Conservation (phyloP, 2,113 vertebrate species). For the Mobula hypostoma region DNA sequence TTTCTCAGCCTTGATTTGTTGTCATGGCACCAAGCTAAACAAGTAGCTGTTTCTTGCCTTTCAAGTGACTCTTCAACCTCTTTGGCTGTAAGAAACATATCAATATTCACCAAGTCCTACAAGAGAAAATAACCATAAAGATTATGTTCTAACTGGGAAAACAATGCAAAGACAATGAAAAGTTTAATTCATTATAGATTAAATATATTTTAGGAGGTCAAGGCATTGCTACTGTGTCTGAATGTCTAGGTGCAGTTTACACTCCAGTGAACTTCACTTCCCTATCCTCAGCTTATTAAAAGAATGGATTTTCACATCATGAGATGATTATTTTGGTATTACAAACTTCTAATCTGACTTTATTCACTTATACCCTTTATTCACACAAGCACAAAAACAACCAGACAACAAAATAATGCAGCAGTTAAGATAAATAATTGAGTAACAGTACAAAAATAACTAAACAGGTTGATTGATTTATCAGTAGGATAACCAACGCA, state of each 20-base stretch:
- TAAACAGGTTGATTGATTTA: background rate
- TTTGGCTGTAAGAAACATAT: conserved; percentile 98
- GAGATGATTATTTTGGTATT: background rate
- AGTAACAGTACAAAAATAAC: background rate
- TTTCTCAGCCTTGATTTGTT: conserved; percentile 98
- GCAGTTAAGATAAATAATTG: background rate
- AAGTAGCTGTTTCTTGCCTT: conserved; percentile 91
- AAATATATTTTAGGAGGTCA: background rate
- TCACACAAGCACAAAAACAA: background rate
- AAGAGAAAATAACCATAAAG: background rate
- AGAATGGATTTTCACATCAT: background rate
- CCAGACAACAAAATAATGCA: background rate
- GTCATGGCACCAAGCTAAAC: conserved; percentile 97
- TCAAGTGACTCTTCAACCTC: conserved; percentile 97
- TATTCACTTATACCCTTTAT: background rate
- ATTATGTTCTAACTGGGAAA: background rate
- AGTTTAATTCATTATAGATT: background rate
- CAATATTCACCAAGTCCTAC: conserved; percentile 96
- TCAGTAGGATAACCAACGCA: background rate
- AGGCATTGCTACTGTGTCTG: background rate
- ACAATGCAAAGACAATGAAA: background rate
- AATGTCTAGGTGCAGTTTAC: background rate
- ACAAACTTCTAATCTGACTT: background rate
- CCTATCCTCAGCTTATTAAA: background rate
- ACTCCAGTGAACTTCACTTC: background rate